Evolutionary conservation across 2,113 vertebrate genomes (phyloP), one percentile per base, ranked within the genome.

Genomic region (Corapipo altera): DNA sequence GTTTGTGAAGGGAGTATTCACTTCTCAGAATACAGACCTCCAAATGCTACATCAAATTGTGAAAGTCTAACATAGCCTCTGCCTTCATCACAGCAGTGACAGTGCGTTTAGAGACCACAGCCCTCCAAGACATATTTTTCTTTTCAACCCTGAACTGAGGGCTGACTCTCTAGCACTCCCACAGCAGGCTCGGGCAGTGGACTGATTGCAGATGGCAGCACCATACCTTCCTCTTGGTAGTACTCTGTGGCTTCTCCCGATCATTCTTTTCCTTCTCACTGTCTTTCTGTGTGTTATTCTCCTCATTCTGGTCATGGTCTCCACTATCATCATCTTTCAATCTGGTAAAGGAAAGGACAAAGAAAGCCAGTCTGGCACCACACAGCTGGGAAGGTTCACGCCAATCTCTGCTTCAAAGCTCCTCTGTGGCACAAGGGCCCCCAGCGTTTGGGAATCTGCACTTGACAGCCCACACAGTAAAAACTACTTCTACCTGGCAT

Each of bases 221-320:
- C 96, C 8, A 4, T 89, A 98, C 98, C 98, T 98, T 98, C 89
- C 98, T 98, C 90, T 98, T 98, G 87, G 95, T 95, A 65, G 96
- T 97, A 79, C 91, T 97, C 95, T 98, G 98, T 71, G 95, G 93
- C 65, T 98, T 98, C 91, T 98, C 98, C 41, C 98, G 97, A 44
- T 98, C 98, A 0, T 81, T 97, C 97, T 98, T 98, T 98, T 98
- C 98, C 98, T 98, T 98, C 98, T 98, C 98, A 98, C 98, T 95
- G 96, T 98, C 98, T 98, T 98, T 98, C 98, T 98, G 98, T 98
- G 98, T 98, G 98, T 97, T 98, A 97, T 98, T 98, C 95, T 98
- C 98, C 96, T 98, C 98, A 30, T 98, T 98, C 96, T 98, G 98
- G 95, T 98, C 98, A 90, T 98, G 98, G 94, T 98, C 98, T 95